A percentile compares a stretch with the other conserved stretches of the same genome.
Evolutionary conservation across 2,797 vertebrate genomes (phyloP).

Genomic region (Galagoides demidoff): DNA sequence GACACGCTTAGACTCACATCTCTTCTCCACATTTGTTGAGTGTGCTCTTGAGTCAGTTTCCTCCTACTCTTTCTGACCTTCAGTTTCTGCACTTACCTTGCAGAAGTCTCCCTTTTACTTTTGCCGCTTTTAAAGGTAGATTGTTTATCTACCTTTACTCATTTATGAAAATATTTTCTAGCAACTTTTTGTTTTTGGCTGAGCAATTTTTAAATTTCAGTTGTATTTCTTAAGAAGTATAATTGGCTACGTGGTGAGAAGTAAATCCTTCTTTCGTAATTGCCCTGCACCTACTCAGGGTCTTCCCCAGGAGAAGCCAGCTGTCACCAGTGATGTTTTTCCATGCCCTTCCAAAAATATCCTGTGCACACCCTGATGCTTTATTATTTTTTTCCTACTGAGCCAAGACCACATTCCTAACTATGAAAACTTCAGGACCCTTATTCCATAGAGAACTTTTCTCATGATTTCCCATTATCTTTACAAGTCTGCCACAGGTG

Average conservation of each 20-base stretch:
- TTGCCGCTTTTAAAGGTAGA: neutral
- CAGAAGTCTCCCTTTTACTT: slow-evolving; percentile 17
- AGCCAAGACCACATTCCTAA: neutral
- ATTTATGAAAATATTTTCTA: neutral
- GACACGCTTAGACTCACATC: neutral
- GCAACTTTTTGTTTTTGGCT: neutral
- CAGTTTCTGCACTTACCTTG: neutral
- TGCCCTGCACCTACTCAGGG: neutral
- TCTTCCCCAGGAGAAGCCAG: neutral
- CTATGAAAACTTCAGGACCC: neutral
- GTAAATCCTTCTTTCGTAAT: neutral
- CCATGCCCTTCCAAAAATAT: neutral
- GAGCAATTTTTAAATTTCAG: neutral
- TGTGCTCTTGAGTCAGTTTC: slow-evolving; percentile 18
- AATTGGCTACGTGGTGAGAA: neutral
- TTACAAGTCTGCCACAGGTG: slow-evolving; percentile 96
- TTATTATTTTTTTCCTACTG: neutral
- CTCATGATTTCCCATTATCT: slow-evolving; percentile 48
- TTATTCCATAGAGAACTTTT: neutral
- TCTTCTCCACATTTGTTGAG: neutral
- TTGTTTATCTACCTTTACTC: neutral
- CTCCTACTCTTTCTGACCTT: neutral
- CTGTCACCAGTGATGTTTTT: neutral
- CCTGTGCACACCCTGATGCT: neutral
- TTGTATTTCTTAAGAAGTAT: neutral